Evolutionary conservation across 2,113 vertebrate species (phyloP), one percentile per base, ranked within the genome.

Genomic region (Agelaius tricolor): DNA sequence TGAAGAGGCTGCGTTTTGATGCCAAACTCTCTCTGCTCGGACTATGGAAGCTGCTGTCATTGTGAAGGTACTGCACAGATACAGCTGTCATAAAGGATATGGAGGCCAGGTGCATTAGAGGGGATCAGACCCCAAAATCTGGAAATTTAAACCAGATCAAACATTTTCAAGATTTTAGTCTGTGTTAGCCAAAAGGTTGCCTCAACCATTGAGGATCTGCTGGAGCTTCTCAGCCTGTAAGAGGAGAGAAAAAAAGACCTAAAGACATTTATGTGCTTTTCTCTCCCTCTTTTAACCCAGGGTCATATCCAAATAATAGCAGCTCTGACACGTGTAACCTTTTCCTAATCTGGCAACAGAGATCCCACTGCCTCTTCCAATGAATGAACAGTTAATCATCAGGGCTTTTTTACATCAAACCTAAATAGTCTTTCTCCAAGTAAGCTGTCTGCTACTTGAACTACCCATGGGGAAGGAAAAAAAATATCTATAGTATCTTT

Each of bases 391-490:
- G 55, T 39, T 92, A 77, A 93, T 84, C 62, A 79, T 43, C 15
- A 27, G 37, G 54, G 8, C 9, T 59, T 80, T 80, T 66, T 80
- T 24, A 28, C 61, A 71, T 55, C 24, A 78, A 77, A 77, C 30
- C 39, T 91, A 55, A 52, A 63, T 67, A 57, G 90, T 14, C 14
- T 84, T 86, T 84, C 68, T 81, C 57, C 49, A 72, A 43, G 44
- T 68, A 61, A 87, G 15, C 46, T 87, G 66, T 65, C 73, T 97
- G 76, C 81, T 96, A 54, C 49, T 78, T 89, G 89, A 91, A 75
- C 74, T 95, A 84, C 71, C 30, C 84, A 41, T 54, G 54, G 81
- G 79, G 49, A 85, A 84, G 61, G 10, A 35, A 82, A 93, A 87
- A 71, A 71, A 49, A 4, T 6, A 84, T 88, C 80, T 84, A 20